Conservation (phyloP, 1,140 invertebrate genomes). For the Drosophila subpulchrella region DNA sequence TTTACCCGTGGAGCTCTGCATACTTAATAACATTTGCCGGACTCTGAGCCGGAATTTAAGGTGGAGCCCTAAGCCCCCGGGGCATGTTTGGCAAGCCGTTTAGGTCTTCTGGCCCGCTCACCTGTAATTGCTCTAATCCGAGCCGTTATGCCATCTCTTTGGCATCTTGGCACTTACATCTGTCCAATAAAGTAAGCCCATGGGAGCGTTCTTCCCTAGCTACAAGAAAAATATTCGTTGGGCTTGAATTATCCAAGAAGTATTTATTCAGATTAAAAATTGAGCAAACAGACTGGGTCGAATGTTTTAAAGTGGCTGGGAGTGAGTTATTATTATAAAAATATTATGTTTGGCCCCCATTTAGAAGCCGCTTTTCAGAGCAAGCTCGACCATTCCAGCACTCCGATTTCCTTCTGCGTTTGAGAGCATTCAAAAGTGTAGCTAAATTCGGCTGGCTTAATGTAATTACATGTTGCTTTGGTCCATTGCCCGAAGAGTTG, state of each 20-base stretch:
- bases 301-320: background rate
- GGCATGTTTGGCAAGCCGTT: constrained; percentile 62
- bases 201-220: too few species aligned
- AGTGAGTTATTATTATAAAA: background rate
- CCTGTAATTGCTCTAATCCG: constrained; percentile 60
- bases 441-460: constrained; percentile 47
- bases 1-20: constrained; percentile 30
- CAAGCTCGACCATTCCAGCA: background rate
- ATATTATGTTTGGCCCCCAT: background rate
- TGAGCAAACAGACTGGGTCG: background rate
- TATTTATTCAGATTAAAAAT: background rate
- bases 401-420: background rate
- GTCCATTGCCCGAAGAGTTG: constrained; percentile 43
- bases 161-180: constrained; percentile 22
- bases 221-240: too few species aligned
- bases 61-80: constrained; percentile 18
- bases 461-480: constrained; percentile 63
- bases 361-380: background rate
- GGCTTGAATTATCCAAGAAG: background rate
- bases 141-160: constrained; percentile 21
- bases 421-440: constrained; percentile 15
- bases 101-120: constrained; percentile 60
- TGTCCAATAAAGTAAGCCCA: constrained; percentile 10
- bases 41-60: constrained; percentile 8
- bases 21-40: constrained; percentile 35